phyloP scores from a whole-genome alignment of 2,797 vertebrate genomes.

The Neopelma chrysocephalum region DNA sequence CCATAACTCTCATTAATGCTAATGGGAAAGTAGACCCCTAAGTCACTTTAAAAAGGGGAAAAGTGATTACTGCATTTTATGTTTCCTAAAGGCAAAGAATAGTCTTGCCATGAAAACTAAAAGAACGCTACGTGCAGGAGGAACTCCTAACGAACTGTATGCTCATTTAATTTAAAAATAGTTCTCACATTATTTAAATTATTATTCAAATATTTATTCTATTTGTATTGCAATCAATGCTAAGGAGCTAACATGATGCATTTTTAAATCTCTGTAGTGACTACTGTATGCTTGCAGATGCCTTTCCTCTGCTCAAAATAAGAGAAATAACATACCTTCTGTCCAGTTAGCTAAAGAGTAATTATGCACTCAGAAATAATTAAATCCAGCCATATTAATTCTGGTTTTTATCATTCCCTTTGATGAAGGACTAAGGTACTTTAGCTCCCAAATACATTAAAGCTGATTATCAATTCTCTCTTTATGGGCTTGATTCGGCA shows the following conservation, averaged over 20 bases:
- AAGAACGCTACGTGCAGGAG: background rate
- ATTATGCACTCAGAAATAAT: conserved; percentile 72
- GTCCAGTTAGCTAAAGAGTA: conserved; percentile 62
- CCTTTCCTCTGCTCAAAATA: background rate
- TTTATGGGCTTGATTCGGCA: conserved; percentile 57
- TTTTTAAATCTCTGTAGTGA: background rate
- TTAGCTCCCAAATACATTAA: conserved; percentile 71
- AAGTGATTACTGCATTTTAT: conserved; percentile 51
- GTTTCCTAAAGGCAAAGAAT: conserved; percentile 55
- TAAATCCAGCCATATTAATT: conserved; percentile 65
- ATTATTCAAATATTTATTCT: conserved; percentile 49
- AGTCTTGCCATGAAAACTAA: conserved; percentile 11
- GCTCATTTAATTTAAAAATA: conserved; percentile 26
- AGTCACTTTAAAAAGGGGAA: conserved; percentile 45
- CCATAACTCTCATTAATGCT: conserved; percentile 68
- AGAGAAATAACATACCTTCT: conserved; percentile 17
- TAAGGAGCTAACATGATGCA: background rate
- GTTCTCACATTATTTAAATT: conserved; percentile 40
- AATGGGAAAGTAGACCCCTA: conserved; percentile 61
- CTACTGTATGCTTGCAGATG: background rate
- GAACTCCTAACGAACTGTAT: background rate
- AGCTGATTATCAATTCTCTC: conserved; percentile 72
- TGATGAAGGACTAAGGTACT: conserved; percentile 73
- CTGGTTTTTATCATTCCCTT: conserved; percentile 67
- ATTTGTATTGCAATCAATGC: background rate